Conservation (phyloP, 2,797 vertebrate species). For the Emydoidea blandingii region DNA sequence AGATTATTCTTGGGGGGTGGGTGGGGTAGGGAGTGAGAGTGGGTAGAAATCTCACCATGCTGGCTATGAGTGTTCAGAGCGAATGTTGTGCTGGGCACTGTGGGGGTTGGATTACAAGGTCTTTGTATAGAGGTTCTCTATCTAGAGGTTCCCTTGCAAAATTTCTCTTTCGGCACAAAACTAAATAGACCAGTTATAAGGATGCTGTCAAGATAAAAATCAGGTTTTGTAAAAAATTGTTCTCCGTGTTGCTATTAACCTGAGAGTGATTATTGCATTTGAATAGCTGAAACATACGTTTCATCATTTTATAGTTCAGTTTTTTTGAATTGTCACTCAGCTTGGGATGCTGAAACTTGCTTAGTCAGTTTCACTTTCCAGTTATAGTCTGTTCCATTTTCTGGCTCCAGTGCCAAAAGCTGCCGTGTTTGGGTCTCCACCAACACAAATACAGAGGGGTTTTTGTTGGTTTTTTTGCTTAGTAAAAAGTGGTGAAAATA, state of each 20-base stretch:
- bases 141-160: background rate
- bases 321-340: background rate
- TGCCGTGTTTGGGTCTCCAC: background rate
- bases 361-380: conserved; percentile 2
- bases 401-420: background rate
- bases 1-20: background rate
- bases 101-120: background rate
- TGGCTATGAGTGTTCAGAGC: background rate
- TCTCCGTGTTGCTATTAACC: background rate
- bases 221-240: background rate
- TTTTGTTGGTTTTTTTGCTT: background rate
- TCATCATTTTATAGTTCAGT: background rate
- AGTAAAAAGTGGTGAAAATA: background rate
- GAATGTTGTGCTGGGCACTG: background rate
- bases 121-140: background rate
- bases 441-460: background rate
- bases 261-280: background rate
- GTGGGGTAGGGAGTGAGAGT: background rate
- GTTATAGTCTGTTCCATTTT: background rate
- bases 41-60: background rate
- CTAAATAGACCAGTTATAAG: conserved; percentile 64
- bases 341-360: conserved; percentile 3
- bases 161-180: background rate
- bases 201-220: conserved; percentile 14
- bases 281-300: background rate